A percentile compares a stretch with the other conserved stretches of the same genome.
These are phyloP conservation scores for Chrysocyon brachyurus DNA, from an alignment of 2,797 vertebrate genomes.

Conservation along the genomic window DNA sequence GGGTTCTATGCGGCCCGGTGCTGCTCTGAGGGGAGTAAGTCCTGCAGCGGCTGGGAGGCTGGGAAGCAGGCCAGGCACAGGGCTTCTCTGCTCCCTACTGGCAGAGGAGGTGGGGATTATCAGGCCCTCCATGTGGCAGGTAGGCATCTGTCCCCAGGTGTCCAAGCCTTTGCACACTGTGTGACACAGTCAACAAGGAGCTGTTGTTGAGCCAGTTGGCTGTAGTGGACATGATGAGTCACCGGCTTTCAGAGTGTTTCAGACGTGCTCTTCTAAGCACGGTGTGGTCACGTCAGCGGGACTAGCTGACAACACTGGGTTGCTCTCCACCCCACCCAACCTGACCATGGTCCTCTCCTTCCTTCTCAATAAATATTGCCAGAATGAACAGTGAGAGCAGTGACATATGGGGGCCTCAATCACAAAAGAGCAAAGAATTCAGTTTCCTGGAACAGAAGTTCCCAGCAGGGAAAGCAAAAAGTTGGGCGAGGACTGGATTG, in stretches of 20 bases:
- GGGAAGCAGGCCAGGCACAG: not conserved
- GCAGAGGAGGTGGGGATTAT: not conserved
- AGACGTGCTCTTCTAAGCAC: not conserved
- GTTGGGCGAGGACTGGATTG: not conserved
- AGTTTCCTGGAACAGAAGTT: not conserved
- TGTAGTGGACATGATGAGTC: accelerated
- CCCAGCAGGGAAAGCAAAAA: not conserved
- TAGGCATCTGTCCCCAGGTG: too few relatives aligned
- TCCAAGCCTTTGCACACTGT: not conserved
- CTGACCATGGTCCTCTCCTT: not conserved
- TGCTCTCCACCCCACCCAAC: not conserved
- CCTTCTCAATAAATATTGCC: not conserved
- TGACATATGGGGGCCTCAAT: not conserved
- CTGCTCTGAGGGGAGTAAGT: not conserved
- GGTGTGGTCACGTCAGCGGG: not conserved
- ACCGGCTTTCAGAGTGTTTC: not conserved
- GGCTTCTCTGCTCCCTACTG: not conserved
- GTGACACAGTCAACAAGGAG: not conserved
- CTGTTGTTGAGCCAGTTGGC: too few relatives aligned
- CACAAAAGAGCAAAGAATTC: not conserved
- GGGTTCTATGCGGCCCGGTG: too few relatives aligned
- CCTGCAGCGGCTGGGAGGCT: too few relatives aligned
- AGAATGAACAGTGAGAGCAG: not conserved
- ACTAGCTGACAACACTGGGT: not conserved
- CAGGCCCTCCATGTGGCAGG: not conserved